Evolutionary conservation across 1,140 invertebrate species (phyloP), one percentile per base, ranked within the genome.

Genomic region (Drosophila kurseongensis): DNA sequence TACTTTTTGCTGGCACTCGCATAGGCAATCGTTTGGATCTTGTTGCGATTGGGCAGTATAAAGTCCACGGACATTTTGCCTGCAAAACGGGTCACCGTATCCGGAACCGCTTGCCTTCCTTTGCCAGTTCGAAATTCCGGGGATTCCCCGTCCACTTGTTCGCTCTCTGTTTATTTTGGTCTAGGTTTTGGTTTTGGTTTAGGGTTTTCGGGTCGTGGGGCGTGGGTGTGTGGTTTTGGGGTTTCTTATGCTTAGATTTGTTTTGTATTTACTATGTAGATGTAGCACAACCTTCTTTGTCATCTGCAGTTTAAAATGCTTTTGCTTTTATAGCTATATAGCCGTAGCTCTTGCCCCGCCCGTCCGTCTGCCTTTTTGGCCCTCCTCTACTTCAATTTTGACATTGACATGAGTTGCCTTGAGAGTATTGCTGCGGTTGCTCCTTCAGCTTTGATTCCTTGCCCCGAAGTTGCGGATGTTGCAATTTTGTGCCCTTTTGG

Each of bases 201-300:
- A 42, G 48, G 67, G 29, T 42, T 35, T 42, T 38, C 40, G 51
- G 52, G 52, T 42, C 40, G 35, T 40, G 47, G 48, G 44, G 5
- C 29, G 29, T 32, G 29, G 29, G 29, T 32, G 29, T 57, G 29
- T 48, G 55, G 51, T 67, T 62, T 56, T 55, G 47, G 32, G 47
- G 45, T 52, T 63, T 29, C 69, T 80, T 72, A 73, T 40, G 54
- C 69, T 78, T 78, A 65, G 40, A 50, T 74, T 75, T 63, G 51
- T 65, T 75, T 73, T 75, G 74, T 85, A 81, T 86, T 86, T 86
- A 75, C 77, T 85, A 86, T 88, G 80, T 88, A 88, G 83, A 88
- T 88, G 75, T 89, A 88, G 83, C 83, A 88, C 83, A 88, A 88
- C 83, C 83, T 88, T 88, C 83, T 88, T 88, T 91, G 76, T 83